phyloP scores from a whole-genome alignment of 2,113 vertebrate species.

The Solea solea region DNA sequence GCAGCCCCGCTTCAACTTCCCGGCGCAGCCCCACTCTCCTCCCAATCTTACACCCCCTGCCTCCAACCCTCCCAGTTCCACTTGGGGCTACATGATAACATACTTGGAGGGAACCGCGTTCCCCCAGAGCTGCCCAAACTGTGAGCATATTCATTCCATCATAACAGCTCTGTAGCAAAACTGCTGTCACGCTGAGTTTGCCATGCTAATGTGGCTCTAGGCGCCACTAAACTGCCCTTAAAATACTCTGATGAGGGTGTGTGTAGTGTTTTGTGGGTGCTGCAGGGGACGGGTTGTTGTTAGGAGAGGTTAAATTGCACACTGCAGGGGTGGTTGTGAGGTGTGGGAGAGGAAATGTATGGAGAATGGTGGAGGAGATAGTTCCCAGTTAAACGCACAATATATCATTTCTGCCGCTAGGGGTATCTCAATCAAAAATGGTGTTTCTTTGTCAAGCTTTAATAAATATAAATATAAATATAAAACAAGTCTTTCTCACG shows the following conservation, averaged over 20 bases:
- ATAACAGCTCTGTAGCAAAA: conserved; percentile 72
- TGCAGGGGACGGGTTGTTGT: conserved; percentile 8
- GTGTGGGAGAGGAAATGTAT: background rate
- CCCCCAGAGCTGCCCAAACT: conserved; percentile 60
- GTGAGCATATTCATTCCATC: conserved; percentile 73
- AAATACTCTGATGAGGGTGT: conserved; percentile 48
- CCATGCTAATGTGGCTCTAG: conserved; percentile 71
- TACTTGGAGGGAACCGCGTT: conserved; percentile 69
- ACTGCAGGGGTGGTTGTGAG: conserved; percentile 15
- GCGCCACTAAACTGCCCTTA: conserved; percentile 43
- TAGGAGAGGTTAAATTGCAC: conserved; percentile 32
- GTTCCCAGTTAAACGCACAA: conserved; percentile 8
- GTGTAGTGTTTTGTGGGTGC: conserved; percentile 32
- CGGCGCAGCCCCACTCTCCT: conserved; percentile 28
- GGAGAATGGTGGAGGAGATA: conserved; percentile 2
- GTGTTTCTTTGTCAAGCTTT: too few relatives aligned
- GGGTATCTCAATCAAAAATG: too few relatives aligned
- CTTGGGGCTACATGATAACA: conserved; percentile 70
- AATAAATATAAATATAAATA: too few relatives aligned
- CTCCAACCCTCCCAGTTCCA: conserved; percentile 53
- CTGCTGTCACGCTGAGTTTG: conserved; percentile 72
- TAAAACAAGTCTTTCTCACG: too few relatives aligned
- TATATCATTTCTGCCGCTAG: too few relatives aligned
- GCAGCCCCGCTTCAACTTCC: conserved; percentile 37
- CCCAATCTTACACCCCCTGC: conserved; percentile 2